These are phyloP conservation scores for Drosophila anceps DNA, from an alignment of 2,888 invertebrate genomes.

Conservation along the genomic window DNA sequence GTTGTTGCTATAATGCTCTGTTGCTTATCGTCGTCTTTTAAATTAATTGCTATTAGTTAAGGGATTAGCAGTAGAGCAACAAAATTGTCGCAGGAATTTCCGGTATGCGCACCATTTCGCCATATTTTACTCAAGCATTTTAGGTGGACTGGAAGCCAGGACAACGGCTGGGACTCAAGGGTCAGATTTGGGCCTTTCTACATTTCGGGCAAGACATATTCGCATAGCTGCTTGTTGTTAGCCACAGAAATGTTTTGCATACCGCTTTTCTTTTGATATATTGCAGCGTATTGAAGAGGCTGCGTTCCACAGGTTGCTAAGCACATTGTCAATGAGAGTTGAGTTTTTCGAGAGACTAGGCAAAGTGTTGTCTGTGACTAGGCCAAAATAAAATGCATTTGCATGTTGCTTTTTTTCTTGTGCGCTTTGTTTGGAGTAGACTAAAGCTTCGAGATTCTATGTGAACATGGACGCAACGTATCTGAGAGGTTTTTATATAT, in stretches of 20 bases:
- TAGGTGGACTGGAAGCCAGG: slow-evolving; percentile 5
- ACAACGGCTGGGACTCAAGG: slow-evolving; percentile 21
- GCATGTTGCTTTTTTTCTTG: not conserved
- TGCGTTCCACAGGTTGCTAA: slow-evolving; percentile 83
- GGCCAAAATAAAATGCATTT: slow-evolving; percentile 35
- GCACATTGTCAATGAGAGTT: slow-evolving; percentile 34
- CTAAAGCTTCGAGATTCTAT: slow-evolving; percentile 6
- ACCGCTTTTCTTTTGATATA: slow-evolving; percentile 83
- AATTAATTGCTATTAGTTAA: slow-evolving; percentile 84
- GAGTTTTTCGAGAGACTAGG: slow-evolving; percentile 21
- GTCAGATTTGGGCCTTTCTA: slow-evolving; percentile 26
- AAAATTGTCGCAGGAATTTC: slow-evolving; percentile 81
- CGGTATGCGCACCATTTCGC: slow-evolving; percentile 72
- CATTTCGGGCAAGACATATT: slow-evolving; percentile 41
- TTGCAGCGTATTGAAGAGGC: slow-evolving; percentile 79
- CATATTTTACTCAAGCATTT: slow-evolving; percentile 74
- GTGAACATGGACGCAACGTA: slow-evolving; percentile 10
- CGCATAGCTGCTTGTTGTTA: slow-evolving; percentile 49
- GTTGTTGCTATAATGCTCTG: slow-evolving; percentile 52
- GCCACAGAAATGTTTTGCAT: slow-evolving; percentile 67
- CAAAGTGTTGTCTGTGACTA: slow-evolving; percentile 2
- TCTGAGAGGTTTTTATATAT: slow-evolving; percentile 34
- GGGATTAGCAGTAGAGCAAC: slow-evolving; percentile 79
- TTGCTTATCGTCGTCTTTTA: slow-evolving; percentile 81
- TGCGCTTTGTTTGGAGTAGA: not conserved